Conservation (phyloP, 1,140 invertebrate genomes). For the Drosophila kepulauana region DNA sequence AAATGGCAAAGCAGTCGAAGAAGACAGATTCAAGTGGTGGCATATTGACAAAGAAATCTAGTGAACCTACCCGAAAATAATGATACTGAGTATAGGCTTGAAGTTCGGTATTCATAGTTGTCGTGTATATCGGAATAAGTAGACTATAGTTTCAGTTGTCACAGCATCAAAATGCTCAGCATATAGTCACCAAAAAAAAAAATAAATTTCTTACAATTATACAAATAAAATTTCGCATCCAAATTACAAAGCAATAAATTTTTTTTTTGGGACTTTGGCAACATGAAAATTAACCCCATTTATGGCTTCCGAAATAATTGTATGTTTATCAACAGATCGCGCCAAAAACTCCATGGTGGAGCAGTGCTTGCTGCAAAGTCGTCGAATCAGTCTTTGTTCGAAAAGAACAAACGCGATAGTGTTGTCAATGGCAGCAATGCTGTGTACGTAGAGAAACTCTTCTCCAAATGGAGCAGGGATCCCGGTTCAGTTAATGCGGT, state of each 20-base stretch:
- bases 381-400: not conserved
- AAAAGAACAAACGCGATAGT: constrained; percentile 10
- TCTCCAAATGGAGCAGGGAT: constrained; percentile 36
- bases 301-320: not conserved
- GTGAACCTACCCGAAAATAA: not conserved
- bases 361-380: not conserved
- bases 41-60: not conserved
- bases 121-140: too few species aligned
- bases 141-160: not conserved
- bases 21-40: not conserved
- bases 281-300: constrained; percentile 8
- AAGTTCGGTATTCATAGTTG: too few species aligned
- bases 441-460: constrained; percentile 40
- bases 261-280: not conserved
- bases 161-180: not conserved
- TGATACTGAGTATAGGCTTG: too few species aligned
- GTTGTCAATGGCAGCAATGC: constrained; percentile 43
- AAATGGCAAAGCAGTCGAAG: not conserved
- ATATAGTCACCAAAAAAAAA: too few species aligned
- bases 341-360: not conserved
- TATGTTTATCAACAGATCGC: not conserved
- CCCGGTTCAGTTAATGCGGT: constrained; percentile 48
- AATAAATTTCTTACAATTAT: too few species aligned
- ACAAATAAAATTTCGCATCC: not conserved
- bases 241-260: not conserved